Evolutionary conservation across 2,797 vertebrate species (phyloP), one percentile per base, ranked within the genome.

Genomic region (Naso thynnoides): DNA sequence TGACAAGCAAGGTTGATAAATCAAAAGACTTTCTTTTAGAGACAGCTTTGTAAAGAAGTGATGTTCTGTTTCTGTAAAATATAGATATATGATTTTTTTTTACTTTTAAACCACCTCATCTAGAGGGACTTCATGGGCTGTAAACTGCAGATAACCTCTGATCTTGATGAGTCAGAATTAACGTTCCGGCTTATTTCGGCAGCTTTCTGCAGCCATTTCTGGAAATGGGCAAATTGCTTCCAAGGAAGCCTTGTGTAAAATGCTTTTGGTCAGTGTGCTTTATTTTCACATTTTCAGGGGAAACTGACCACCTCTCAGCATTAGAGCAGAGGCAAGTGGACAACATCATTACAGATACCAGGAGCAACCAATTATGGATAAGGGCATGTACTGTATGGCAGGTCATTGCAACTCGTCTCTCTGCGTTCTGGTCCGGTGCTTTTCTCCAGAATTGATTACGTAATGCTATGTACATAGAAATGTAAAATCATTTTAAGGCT

Each of bases 151-250:
- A 54, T 42, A 73, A 50, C 50, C 60, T 54, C 55, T 52, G 55
- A 80, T 77, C 48, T n/a, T 63, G 57, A 31, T 55, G 67, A 79
- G 55, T 79, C 55, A 81, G 81, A 82, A 84, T 84, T 82, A 76
- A 56, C 19, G 0, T 39, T 52, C 13, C 58, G 47, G 19, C 23
- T 63, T 42, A 65, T 33, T 31, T 14, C 0, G 24, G 3, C 11
- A 6, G 2, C 39, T 50, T 24, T 65, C 16, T 45, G 11, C 76
- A 57, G 67, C 61, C 82, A 84, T 82, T 82, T 67, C 44, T 75
- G 71, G 52, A 82, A 85, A 72, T 45, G 56, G 27, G n/a, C 23
- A 85, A 82, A 85, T 75, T 71, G 69, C 50, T 71, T 70, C 44
- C 29, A 21, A 59, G 27, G 15, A 77, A 66, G 45, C 57, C 59